These are phyloP conservation scores for Yponomeuta plumbellus DNA, from an alignment of 2,888 invertebrate species.

Conservation along the genomic window DNA sequence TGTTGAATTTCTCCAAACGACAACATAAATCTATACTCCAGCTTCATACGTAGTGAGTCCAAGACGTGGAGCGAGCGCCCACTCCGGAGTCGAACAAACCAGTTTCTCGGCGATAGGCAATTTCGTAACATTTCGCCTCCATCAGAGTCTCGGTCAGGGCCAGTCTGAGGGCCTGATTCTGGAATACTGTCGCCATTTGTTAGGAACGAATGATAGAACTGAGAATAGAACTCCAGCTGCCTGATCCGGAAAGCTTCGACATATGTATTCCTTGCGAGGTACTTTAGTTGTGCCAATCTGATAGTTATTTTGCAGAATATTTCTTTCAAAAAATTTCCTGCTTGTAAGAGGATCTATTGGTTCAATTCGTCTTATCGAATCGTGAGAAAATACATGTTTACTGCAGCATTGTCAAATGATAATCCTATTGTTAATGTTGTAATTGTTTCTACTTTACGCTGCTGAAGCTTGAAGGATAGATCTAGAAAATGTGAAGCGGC, in stretches of 20 bases:
- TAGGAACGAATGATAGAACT: not conserved
- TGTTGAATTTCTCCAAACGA: not conserved
- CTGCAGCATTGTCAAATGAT: too few relatives aligned
- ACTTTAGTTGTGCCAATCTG: not conserved
- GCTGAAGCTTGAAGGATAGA: too few relatives aligned
- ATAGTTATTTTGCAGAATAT: too few relatives aligned
- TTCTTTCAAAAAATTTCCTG: too few relatives aligned
- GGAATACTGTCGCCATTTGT: not conserved
- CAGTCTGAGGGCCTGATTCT: conserved; percentile 32
- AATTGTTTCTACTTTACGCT: too few relatives aligned
- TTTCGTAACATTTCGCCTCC: conserved; percentile 67
- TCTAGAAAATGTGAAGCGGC: too few relatives aligned
- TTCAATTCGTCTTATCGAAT: too few relatives aligned
- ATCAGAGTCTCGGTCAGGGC: conserved; percentile 73
- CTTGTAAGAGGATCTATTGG: too few relatives aligned
- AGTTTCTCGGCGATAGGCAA: conserved; percentile 52
- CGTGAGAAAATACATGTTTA: too few relatives aligned
- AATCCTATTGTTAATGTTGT: too few relatives aligned
- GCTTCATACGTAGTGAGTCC: not conserved
- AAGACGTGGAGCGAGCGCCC: not conserved
- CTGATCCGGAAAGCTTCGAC: not conserved
- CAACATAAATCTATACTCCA: not conserved
- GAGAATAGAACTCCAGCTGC: not conserved
- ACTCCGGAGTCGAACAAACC: conserved; percentile 36
- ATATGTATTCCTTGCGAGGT: not conserved